A percentile compares a stretch with the other conserved stretches of the same genome.
Evolutionary conservation across 2,113 vertebrate species (phyloP).

Genomic region (Aphelocoma coerulescens): DNA sequence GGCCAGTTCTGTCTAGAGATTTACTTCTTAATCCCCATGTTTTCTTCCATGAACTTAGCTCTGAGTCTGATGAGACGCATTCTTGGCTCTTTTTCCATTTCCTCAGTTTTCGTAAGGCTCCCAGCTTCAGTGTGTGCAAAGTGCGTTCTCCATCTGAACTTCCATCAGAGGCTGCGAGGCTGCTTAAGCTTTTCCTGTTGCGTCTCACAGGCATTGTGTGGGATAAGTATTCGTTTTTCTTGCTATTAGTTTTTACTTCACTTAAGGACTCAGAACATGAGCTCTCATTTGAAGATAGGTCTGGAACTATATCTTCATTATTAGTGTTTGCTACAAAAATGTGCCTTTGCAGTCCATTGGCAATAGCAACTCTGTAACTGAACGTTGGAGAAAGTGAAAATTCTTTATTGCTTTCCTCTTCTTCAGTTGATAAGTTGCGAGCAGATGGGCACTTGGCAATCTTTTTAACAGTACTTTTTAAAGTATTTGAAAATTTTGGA

Average conservation of each 20-base stretch:
- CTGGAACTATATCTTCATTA: slow-evolving; percentile 82
- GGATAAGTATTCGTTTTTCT: slow-evolving; percentile 78
- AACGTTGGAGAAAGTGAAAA: slow-evolving; percentile 95
- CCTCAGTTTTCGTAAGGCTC: slow-evolving; percentile 89
- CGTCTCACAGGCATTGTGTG: slow-evolving; percentile 93
- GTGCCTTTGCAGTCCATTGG: slow-evolving; percentile 89
- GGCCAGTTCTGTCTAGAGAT: slow-evolving; percentile 90
- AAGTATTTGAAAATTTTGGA: slow-evolving; percentile 85
- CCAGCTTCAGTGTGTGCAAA: slow-evolving; percentile 87
- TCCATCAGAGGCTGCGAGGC: slow-evolving; percentile 93
- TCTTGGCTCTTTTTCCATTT: slow-evolving; percentile 99
- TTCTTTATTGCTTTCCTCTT: slow-evolving; percentile 81
- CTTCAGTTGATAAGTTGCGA: slow-evolving; percentile 86
- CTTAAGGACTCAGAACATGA: slow-evolving; percentile 86
- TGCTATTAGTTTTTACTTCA: slow-evolving; percentile 79
- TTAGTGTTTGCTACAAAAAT: slow-evolving; percentile 76
- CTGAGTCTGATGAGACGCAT: slow-evolving; percentile 93
- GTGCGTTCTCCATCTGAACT: slow-evolving; percentile 95
- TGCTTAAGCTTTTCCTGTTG: slow-evolving; percentile 93
- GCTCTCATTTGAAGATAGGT: slow-evolving; percentile 86
- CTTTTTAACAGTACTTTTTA: slow-evolving; percentile 93
- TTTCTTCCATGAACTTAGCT: slow-evolving; percentile 91
- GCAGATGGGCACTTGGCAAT: slow-evolving; percentile 90
- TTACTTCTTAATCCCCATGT: slow-evolving; percentile 94
- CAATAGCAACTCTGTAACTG: slow-evolving; percentile 96